phyloP scores from a whole-genome alignment of 2,888 invertebrate genomes.

The Aphodius sticticus region DNA sequence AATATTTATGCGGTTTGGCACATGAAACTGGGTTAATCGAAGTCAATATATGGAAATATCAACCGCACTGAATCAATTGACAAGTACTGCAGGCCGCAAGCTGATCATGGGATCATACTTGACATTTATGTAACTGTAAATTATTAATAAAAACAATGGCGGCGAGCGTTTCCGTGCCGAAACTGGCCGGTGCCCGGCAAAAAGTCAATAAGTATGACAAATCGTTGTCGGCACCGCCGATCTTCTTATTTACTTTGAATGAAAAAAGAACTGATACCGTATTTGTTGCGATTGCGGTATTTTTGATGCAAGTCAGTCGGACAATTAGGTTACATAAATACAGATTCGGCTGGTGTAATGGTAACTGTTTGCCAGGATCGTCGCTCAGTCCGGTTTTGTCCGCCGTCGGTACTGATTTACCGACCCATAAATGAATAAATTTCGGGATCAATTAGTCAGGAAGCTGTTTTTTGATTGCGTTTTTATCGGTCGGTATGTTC shows the following conservation, averaged over 20 bases:
- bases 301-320: constrained; percentile 14
- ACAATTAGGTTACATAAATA: constrained; percentile 22
- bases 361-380: constrained; percentile 13
- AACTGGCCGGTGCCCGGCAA: constrained; percentile 9
- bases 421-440: constrained; percentile 20
- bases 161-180: constrained; percentile 11
- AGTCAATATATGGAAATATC: constrained; percentile 15
- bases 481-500: not conserved
- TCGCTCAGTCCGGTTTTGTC: not conserved
- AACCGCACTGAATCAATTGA: constrained; percentile 18
- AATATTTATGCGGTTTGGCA: not conserved
- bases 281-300: constrained; percentile 8
- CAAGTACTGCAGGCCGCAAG: not conserved
- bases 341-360: constrained; percentile 11
- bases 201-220: constrained; percentile 21
- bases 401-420: constrained; percentile 4
- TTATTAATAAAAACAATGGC: constrained; percentile 22
- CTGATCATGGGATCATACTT: constrained; percentile 12
- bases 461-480: not conserved
- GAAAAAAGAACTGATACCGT: constrained; percentile 10
- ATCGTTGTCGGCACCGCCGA: constrained; percentile 14
- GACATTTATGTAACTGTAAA: constrained; percentile 26
- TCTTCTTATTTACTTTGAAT: not conserved
- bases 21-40: constrained; percentile 15
- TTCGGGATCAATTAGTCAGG: constrained; percentile 22